Evolutionary conservation across 2,797 vertebrate species (phyloP).

Genomic region (Tangara arthus): DNA sequence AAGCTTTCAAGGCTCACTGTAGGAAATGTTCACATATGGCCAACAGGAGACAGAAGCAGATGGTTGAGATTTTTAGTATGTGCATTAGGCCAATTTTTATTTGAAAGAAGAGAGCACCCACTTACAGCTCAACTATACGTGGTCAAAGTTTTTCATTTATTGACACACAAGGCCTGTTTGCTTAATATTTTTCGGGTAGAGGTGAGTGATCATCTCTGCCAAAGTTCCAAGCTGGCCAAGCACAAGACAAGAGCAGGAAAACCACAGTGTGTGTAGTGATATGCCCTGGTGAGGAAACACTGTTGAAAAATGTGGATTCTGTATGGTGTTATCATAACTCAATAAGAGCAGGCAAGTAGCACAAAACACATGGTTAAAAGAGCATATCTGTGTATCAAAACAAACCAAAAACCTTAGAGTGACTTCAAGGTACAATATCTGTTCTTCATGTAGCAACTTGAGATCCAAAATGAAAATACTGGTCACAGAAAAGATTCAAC

Average conservation of each 20-base stretch:
- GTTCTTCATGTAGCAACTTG: neutral
- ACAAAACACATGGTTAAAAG: neutral
- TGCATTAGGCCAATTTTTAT: neutral
- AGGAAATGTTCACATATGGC: conserved; percentile 54
- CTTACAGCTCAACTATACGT: neutral
- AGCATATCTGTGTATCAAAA: neutral
- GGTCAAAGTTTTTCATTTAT: neutral
- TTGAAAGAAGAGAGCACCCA: neutral
- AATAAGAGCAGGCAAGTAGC: neutral
- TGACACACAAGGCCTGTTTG: neutral
- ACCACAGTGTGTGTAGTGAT: neutral
- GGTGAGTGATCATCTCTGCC: neutral
- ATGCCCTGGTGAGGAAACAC: neutral
- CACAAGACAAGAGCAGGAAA: neutral
- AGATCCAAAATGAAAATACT: neutral
- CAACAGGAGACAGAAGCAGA: conserved; percentile 16
- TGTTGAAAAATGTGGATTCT: neutral
- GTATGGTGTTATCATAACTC: neutral
- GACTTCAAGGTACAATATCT: neutral
- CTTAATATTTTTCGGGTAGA: neutral
- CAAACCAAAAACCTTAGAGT: neutral
- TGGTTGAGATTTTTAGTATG: neutral
- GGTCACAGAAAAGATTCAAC: neutral
- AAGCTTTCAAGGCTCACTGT: neutral
- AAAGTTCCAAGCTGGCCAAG: neutral